Base-by-base conservation (phyloP, 2,113 vertebrate genomes). In the Hippoglossus stenolepis region DNA sequence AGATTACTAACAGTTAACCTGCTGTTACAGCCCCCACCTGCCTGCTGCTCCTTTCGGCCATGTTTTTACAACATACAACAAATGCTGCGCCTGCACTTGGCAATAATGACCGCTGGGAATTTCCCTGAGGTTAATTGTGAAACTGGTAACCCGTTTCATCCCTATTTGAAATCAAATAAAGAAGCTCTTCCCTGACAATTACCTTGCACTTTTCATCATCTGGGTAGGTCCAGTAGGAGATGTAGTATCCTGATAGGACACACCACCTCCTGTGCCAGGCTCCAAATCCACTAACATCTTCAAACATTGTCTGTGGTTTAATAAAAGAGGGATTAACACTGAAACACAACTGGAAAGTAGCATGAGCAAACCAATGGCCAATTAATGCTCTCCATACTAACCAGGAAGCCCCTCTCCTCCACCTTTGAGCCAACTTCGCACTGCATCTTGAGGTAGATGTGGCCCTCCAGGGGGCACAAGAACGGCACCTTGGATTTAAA, bases 161-260 rank as follows among this genome's bases (percentile, higher is more conserved):
- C 53, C n/a, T 3, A 54, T 1, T 2, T 15, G 14, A 9, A 58
- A 28, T 15, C 23, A 57, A 64, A 23, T 56, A 31, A 20, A 26
- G 9, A 11, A 1, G 23, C 15, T 7, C 6, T 26, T 28, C 13
- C 14, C n/a, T 1, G 9, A 58, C 1, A 11, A 11, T 40, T 72
- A 99, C 98, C 97, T 99, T 99, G 47, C 95, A 82, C 80, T 93
- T 98, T 75, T 99, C 98, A 24, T 99, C 97, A 77, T 99, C 97
- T 3, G 98, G 98, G 59, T 99, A 99, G 0, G 97, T 99, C 98
- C 98, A 99, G 31, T 97, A 99, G 71, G 97, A 99, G 82, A 99
- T 95, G 85, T 95, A 98, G 61, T 98, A 97, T 24, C 97, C 98
- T 18, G 96, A 95, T 18, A 99, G 93, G 24, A 96, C 94, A 64